phyloP scores from a whole-genome alignment of 2,113 vertebrate species.

The Rhinogobius similis region DNA sequence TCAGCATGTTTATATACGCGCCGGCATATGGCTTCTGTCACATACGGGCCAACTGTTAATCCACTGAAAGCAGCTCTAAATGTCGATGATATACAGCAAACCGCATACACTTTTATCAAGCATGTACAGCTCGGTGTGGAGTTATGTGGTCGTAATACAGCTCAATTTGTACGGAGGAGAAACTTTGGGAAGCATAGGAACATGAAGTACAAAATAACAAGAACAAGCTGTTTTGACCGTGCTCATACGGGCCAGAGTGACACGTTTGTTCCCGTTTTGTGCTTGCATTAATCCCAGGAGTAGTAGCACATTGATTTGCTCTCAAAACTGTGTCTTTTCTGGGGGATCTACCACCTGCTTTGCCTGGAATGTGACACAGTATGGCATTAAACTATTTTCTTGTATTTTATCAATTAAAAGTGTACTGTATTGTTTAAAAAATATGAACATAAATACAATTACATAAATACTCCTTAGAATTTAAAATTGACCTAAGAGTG shows the following conservation, averaged over 20 bases:
- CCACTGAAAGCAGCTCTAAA: conserved; percentile 7
- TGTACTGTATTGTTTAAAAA: too few species aligned
- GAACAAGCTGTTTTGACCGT: not conserved
- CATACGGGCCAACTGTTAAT: conserved; percentile 4
- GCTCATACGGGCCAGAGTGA: not conserved
- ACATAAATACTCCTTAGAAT: too few species aligned
- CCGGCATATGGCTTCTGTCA: conserved; percentile 10
- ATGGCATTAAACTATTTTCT: too few species aligned
- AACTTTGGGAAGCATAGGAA: not conserved
- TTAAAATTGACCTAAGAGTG: too few species aligned
- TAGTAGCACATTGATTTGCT: not conserved
- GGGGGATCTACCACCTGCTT: too few species aligned
- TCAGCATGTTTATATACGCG: conserved; percentile 6
- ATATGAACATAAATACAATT: too few species aligned
- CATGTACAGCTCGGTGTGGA: not conserved
- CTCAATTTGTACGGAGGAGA: not conserved
- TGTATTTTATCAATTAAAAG: too few species aligned
- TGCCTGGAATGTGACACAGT: too few species aligned
- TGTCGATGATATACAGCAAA: not conserved
- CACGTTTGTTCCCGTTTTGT: not conserved
- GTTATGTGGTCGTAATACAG: not conserved
- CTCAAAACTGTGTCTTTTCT: too few species aligned
- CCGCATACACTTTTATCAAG: not conserved
- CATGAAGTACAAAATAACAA: not conserved
- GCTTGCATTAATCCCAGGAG: not conserved